Evolutionary conservation across 2,797 vertebrate genomes (phyloP), one percentile per base, ranked within the genome.

Genomic region (Alcedo atthis): DNA sequence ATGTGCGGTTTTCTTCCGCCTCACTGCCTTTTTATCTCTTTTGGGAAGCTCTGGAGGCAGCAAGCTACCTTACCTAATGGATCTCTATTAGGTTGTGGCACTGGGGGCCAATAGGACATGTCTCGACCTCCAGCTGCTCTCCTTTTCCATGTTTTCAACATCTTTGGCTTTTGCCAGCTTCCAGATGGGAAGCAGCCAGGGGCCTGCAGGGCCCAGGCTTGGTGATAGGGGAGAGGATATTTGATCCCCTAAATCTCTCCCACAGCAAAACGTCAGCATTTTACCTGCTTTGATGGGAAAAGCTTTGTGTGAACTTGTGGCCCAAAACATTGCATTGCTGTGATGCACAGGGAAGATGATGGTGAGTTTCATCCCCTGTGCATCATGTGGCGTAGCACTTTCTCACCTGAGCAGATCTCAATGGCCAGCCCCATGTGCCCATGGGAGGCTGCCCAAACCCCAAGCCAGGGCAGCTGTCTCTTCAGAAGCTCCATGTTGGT

Each of bases 31-130:
- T 91, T 68, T 79, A 83, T 87, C 74, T 81, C 89, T 83, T 92
- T 73, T 3, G 6, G 80, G 87, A 85, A 85, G 87, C 87, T 83
- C 89, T 82, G 58, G 89, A 68, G 85, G 85, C 62, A 83, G 37
- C 43, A 64, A 81, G 62, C 85, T 93, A 90, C 91, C 91, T 90
- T 87, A 80, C 69, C 83, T 82, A 96, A 95, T 82, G 79, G 79
- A 54, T 75, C 32, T 91, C 92, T 85, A 78, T 83, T 78, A 89
- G 84, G 40, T 21, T 82, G 87, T 4, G 8, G 82, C 94, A 85
- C 85, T 73, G 40, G 77, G 85, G 87, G 63, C 80, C n/a, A 0
- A 92, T 91, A 4, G 26, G 82, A 87, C 19, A 2, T 6, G 19
- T 85, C 85, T 85, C 1, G 0, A 26, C 37, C 51, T 93, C 80